These are phyloP conservation scores for Babylonia areolata DNA, from an alignment of 1,140 invertebrate genomes.

Conservation along the genomic window DNA sequence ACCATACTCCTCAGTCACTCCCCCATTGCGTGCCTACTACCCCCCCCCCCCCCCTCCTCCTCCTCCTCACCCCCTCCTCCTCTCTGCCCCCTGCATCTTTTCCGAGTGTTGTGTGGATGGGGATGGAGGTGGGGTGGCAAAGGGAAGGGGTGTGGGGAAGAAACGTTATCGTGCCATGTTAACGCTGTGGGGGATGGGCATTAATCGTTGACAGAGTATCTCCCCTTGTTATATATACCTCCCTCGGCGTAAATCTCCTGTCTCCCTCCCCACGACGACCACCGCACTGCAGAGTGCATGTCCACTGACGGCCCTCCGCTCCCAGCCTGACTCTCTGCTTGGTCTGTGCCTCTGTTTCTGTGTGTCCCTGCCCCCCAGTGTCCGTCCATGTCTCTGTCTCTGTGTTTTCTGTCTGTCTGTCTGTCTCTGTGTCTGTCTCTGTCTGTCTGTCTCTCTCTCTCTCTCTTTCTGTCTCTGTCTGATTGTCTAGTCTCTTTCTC, in stretches of 20 bases:
- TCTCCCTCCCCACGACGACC: no score
- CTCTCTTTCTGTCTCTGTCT: conserved; percentile 3
- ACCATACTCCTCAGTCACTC: neutral
- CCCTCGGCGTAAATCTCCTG: neutral
- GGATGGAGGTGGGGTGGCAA: neutral
- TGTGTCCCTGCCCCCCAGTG: neutral
- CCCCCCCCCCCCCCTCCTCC: neutral
- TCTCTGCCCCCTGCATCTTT: neutral
- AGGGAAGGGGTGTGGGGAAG: no score
- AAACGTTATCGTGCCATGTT: neutral
- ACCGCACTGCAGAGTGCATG: no score
- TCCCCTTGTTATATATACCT: neutral
- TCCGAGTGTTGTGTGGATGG: neutral
- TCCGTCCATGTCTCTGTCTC: neutral
- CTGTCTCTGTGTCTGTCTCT: neutral
- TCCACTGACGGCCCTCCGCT: no score
- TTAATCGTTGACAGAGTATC: conserved; percentile 2
- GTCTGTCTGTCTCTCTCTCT: neutral
- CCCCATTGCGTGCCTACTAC: neutral
- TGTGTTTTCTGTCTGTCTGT: neutral
- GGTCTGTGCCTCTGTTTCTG: no score
- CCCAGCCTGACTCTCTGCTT: no score
- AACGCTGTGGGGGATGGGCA: neutral
- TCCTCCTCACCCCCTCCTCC: neutral
- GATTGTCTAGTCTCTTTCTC: neutral